phyloP scores from a whole-genome alignment of 2,888 invertebrate species.

The Oligia strigilis region DNA sequence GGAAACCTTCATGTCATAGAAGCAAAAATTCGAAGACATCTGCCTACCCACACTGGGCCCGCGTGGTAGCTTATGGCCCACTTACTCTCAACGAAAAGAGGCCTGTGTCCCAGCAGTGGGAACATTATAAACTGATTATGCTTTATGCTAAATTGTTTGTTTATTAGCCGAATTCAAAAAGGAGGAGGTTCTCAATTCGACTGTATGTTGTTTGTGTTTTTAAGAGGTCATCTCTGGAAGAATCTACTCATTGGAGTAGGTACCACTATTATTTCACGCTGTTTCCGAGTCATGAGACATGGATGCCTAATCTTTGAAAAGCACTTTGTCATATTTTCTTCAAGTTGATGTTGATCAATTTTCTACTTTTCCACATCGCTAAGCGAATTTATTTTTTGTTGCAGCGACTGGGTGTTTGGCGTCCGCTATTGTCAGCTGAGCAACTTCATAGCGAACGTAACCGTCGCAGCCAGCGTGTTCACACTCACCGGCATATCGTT shows the following conservation, averaged over 20 bases:
- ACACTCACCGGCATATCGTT: slow-evolving; percentile 98
- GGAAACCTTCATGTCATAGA: too few relatives aligned
- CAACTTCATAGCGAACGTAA: slow-evolving; percentile 97
- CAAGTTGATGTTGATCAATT: neutral
- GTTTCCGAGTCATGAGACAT: neutral
- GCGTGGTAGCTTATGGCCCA: too few relatives aligned
- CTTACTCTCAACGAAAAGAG: too few relatives aligned
- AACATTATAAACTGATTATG: too few relatives aligned
- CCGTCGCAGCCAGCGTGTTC: slow-evolving; percentile 98
- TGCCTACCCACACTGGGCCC: too few relatives aligned
- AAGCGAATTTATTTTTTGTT: slow-evolving; percentile 32
- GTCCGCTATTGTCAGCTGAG: slow-evolving; percentile 96
- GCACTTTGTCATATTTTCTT: neutral
- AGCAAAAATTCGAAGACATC: too few relatives aligned
- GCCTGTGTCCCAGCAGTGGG: too few relatives aligned
- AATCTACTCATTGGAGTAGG: neutral
- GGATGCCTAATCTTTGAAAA: neutral
- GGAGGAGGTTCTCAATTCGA: too few relatives aligned
- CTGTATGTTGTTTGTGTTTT: neutral
- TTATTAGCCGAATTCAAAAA: neutral
- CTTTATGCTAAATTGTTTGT: neutral
- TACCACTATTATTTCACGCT: too few relatives aligned
- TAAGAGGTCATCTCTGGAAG: neutral
- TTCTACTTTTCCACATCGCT: neutral
- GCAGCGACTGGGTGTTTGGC: slow-evolving; percentile 97